Percentiles rank a stretch among this genome's conserved stretches.
phyloP scores from a whole-genome alignment of 2,113 vertebrate genomes.

The Tiliqua scincoides region DNA sequence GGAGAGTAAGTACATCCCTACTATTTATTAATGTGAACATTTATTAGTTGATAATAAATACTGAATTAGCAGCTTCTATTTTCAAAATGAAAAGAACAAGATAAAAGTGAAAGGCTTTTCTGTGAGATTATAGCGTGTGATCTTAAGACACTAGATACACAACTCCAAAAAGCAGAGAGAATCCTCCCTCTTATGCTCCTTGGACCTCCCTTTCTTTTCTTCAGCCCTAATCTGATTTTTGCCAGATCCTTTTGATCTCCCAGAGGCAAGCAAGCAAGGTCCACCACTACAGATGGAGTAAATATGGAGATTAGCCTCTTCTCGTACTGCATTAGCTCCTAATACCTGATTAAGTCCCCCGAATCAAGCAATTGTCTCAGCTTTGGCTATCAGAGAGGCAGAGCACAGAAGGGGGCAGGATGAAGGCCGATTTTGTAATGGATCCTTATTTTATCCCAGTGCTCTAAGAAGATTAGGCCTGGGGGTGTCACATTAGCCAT shows the following conservation, averaged over 20 bases:
- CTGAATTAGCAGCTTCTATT: conserved; percentile 51
- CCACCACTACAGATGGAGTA: conserved; percentile 93
- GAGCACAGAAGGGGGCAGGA: conserved; percentile 86
- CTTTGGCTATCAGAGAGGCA: conserved; percentile 89
- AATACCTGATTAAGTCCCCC: conserved; percentile 96
- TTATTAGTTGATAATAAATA: conserved; percentile 47
- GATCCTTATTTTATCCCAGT: conserved; percentile 97
- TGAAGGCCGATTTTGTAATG: conserved; percentile 97
- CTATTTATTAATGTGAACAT: not conserved
- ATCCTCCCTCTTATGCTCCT: conserved; percentile 78
- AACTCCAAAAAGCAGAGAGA: conserved; percentile 74
- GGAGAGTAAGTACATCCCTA: not conserved
- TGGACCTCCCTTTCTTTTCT: conserved; percentile 73
- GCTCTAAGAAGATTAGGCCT: conserved; percentile 99
- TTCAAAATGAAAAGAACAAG: conserved; percentile 43
- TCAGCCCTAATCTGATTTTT: conserved; percentile 92
- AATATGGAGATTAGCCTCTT: conserved; percentile 96
- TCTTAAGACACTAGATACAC: conserved; percentile 71
- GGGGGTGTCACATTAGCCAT: conserved; percentile 96
- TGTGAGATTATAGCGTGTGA: conserved; percentile 74
- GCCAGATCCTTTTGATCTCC: conserved; percentile 93
- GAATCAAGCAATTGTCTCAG: conserved; percentile 92
- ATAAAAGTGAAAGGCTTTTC: conserved; percentile 58
- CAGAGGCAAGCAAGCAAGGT: conserved; percentile 84
- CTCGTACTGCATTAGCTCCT: conserved; percentile 91